These are phyloP conservation scores for Lucinisca nassula DNA, from an alignment of 2,888 invertebrate genomes.

Conservation along the genomic window DNA sequence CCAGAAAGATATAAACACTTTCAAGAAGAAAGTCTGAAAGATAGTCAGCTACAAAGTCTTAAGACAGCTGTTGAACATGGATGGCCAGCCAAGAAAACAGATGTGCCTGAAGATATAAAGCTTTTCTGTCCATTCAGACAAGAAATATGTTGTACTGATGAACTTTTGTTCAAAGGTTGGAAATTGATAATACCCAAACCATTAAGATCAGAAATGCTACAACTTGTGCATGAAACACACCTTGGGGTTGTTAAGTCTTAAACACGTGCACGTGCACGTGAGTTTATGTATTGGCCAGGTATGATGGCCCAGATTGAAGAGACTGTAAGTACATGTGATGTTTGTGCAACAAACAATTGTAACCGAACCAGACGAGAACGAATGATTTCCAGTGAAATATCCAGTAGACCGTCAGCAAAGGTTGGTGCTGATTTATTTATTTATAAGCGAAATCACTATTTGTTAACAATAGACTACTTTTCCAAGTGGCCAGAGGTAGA, in stretches of 20 bases:
- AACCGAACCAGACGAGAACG: constrained; percentile 51
- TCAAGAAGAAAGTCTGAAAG: constrained; percentile 42
- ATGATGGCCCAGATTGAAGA: constrained; percentile 39
- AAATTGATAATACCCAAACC: constrained; percentile 28
- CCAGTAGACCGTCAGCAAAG: constrained; percentile 55
- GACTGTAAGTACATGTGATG: constrained; percentile 39
- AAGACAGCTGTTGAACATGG: constrained; percentile 38
- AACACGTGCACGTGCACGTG: constrained; percentile 37
- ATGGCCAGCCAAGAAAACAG: constrained; percentile 52
- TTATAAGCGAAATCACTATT: constrained; percentile 43
- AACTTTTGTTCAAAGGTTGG: constrained; percentile 59
- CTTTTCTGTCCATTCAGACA: constrained; percentile 61
- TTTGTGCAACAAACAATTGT: constrained; percentile 24
- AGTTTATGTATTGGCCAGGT: constrained; percentile 45
- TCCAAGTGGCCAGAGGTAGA: constrained; percentile 58
- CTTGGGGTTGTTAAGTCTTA: constrained; percentile 41
- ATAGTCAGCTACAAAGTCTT: constrained; percentile 40
- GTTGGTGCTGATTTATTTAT: constrained; percentile 63
- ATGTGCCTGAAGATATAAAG: constrained; percentile 29
- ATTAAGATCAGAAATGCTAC: constrained; percentile 44
- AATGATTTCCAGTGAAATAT: constrained; percentile 53
- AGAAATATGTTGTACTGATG: constrained; percentile 57
- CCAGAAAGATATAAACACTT: constrained; percentile 34
- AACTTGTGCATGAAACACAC: constrained; percentile 46
- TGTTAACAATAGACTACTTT: constrained; percentile 57